Evolutionary conservation across 2,888 invertebrate genomes (phyloP).

Genomic region (Andrena dorsata): DNA sequence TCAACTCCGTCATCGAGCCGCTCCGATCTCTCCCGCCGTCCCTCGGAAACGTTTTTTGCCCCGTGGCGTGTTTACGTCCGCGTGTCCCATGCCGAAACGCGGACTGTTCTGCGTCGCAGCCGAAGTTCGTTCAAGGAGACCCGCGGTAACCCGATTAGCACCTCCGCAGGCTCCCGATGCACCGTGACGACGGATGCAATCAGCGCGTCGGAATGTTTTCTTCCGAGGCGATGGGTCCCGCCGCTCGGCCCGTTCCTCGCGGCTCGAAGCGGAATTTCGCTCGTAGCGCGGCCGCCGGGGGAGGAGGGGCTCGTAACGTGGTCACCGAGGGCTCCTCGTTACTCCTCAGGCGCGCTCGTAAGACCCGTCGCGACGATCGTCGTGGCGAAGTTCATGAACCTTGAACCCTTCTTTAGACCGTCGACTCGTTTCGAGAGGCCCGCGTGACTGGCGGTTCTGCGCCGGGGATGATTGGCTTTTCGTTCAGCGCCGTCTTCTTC

Average conservation of each 20-base stretch:
- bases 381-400: constrained; percentile 82
- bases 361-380: constrained; percentile 78
- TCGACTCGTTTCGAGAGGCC: constrained; percentile 77
- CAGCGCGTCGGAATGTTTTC: constrained; percentile 72
- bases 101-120: constrained; percentile 20
- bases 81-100: neutral
- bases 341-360: constrained; percentile 58
- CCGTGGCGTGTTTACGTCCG: constrained; percentile 14
- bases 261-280: constrained; percentile 70
- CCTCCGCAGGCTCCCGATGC: constrained; percentile 47
- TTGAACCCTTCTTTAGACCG: constrained; percentile 79
- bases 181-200: constrained; percentile 64
- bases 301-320: constrained; percentile 11
- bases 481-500: constrained; percentile 29
- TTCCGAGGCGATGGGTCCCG: constrained; percentile 28
- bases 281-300: constrained; percentile 56
- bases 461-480: constrained; percentile 65
- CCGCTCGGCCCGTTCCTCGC: constrained; percentile 41
- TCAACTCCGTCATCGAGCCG: neutral
- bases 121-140: constrained; percentile 40
- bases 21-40: constrained; percentile 6
- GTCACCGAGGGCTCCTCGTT: constrained; percentile 47
- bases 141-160: constrained; percentile 57
- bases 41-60: neutral
- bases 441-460: constrained; percentile 70